A percentile compares a stretch with the other conserved stretches of the same genome.
Evolutionary conservation across 2,888 invertebrate genomes (phyloP).

Genomic region (Xylocampa areola): DNA sequence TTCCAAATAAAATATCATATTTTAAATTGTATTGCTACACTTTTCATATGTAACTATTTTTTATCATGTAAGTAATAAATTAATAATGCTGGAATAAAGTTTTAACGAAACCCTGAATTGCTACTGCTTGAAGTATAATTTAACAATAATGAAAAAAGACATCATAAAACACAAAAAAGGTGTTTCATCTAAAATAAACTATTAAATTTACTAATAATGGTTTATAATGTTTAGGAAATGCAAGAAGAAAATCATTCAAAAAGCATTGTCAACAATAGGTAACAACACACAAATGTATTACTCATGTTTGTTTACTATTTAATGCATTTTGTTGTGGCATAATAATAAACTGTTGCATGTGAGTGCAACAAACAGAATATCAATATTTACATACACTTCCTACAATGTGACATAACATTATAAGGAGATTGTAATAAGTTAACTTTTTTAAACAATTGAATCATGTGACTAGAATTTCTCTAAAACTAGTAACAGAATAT

Average conservation of each 20-base stretch:
- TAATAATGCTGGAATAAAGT: background rate
- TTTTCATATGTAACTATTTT: background rate
- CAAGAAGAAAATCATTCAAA: conserved; percentile 49
- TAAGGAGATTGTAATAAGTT: conserved; percentile 48
- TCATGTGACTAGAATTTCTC: conserved; percentile 43
- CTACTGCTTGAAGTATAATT: too few relatives aligned
- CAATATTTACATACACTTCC: conserved; percentile 76
- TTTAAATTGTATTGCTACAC: conserved; percentile 5
- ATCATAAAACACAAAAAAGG: background rate
- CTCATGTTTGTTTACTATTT: conserved; percentile 84
- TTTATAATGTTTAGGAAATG: conserved; percentile 12
- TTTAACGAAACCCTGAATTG: background rate
- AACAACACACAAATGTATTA: conserved; percentile 67
- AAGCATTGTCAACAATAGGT: conserved; percentile 60
- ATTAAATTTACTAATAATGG: background rate
- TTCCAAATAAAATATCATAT: conserved; percentile 32
- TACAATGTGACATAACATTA: conserved; percentile 68
- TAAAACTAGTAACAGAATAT: conserved; percentile 19
- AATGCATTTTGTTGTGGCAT: conserved; percentile 79
- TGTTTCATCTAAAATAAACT: background rate
- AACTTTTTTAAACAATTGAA: conserved; percentile 56
- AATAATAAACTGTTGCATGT: conserved; percentile 78
- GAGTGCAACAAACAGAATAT: conserved; percentile 67
- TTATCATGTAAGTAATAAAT: background rate
- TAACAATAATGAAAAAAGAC: background rate